Percentiles rank a stretch among this genome's conserved stretches.
Evolutionary conservation across 2,888 invertebrate species (phyloP).

Genomic region (Spatulosminthurus flaviceps): DNA sequence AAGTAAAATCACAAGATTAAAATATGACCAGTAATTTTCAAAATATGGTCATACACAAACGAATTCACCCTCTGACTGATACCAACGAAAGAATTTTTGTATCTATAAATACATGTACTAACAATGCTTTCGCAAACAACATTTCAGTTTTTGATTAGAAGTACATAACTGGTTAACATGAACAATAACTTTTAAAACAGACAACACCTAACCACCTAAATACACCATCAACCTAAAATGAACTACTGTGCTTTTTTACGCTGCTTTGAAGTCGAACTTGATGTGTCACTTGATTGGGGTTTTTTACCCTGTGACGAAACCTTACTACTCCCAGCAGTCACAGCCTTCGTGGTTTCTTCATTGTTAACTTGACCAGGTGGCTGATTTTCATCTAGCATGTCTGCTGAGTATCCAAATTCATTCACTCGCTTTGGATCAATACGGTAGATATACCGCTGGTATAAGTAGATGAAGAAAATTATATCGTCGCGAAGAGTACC

Average conservation of each 20-base stretch:
- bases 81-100: too few species aligned
- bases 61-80: background rate
- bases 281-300: background rate
- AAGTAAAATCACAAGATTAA: constrained; percentile 3
- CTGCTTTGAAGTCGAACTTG: background rate
- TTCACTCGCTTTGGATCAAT: constrained; percentile 94
- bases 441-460: constrained; percentile 98
- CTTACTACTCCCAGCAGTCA: background rate
- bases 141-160: background rate
- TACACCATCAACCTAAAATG: too few species aligned
- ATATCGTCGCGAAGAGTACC: constrained; percentile 74
- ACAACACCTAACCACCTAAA: too few species aligned
- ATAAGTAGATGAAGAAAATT: constrained; percentile 97
- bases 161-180: background rate
- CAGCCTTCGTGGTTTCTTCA: constrained; percentile 22
- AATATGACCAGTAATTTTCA: background rate
- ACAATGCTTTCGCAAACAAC: background rate
- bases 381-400: constrained; percentile 55
- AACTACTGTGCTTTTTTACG: constrained; percentile 4
- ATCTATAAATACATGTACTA: background rate
- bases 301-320: background rate
- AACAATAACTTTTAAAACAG: too few species aligned
- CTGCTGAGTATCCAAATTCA: constrained; percentile 94
- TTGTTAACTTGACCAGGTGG: background rate
- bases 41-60: background rate